These are phyloP conservation scores for Eumacrocentrus americanus DNA, from an alignment of 2,888 invertebrate species.

Conservation along the genomic window DNA sequence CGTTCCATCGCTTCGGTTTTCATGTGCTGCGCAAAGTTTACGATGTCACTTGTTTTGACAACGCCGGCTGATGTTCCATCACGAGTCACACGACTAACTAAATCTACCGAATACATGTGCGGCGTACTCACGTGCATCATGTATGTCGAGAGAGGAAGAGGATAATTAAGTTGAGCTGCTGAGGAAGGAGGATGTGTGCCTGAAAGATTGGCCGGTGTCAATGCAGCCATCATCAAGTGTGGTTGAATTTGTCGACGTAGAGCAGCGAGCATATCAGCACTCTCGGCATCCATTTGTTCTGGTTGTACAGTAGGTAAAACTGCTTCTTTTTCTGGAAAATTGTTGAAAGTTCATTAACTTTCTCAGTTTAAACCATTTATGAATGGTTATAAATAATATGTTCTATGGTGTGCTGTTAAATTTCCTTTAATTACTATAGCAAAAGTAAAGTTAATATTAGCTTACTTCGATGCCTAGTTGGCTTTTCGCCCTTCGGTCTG, in stretches of 20 bases:
- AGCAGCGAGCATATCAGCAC: constrained; percentile 74
- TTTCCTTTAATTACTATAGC: too few relatives aligned
- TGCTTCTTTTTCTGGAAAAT: constrained; percentile 50
- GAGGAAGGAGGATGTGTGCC: constrained; percentile 49
- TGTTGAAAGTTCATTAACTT: too few relatives aligned
- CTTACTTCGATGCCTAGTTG: constrained; percentile 59
- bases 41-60: constrained; percentile 34
- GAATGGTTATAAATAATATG: too few relatives aligned
- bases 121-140: constrained; percentile 58
- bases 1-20: constrained; percentile 52
- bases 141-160: constrained; percentile 53
- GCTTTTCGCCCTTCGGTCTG: constrained; percentile 75
- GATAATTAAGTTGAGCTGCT: constrained; percentile 52
- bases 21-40: constrained; percentile 49
- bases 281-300: constrained; percentile 62
- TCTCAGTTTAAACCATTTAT: too few relatives aligned
- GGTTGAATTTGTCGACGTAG: constrained; percentile 74
- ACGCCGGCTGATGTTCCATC: constrained; percentile 24
- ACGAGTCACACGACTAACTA: constrained; percentile 38
- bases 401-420: too few relatives aligned
- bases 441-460: too few relatives aligned
- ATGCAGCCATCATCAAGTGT: constrained; percentile 71
- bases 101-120: constrained; percentile 42
- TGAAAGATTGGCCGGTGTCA: constrained; percentile 62
- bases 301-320: constrained; percentile 42